phyloP scores from a whole-genome alignment of 2,113 vertebrate species.

The Leptobrachium leishanense region DNA sequence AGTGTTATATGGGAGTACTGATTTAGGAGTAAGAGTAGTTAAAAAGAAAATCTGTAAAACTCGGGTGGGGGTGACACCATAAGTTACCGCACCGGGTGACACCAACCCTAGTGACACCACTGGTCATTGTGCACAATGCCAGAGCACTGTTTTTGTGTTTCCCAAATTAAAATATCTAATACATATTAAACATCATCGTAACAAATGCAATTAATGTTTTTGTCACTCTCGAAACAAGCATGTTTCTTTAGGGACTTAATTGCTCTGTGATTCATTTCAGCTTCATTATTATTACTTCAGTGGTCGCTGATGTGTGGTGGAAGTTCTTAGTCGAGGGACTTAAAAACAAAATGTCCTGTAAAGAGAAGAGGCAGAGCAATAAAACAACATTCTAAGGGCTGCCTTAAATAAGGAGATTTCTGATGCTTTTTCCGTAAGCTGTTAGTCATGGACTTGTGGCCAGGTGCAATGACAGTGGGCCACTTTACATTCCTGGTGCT shows the following conservation, averaged over 20 bases:
- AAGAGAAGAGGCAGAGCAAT: slow-evolving; percentile 14
- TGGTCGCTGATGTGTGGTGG: background rate
- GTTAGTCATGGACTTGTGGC: background rate
- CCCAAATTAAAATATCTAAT: background rate
- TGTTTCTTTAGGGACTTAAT: slow-evolving; percentile 16
- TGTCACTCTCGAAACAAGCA: slow-evolving; percentile 21
- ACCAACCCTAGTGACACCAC: too few species aligned
- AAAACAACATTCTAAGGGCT: slow-evolving; percentile 9
- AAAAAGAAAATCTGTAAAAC: too few species aligned
- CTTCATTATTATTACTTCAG: slow-evolving; percentile 26
- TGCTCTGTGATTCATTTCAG: slow-evolving; percentile 9
- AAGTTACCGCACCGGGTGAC: too few species aligned
- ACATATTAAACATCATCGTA: background rate
- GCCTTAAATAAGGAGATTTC: background rate
- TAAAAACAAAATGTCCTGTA: slow-evolving; percentile 4
- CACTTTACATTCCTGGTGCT: background rate
- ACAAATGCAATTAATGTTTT: slow-evolving; percentile 41
- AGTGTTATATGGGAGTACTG: too few species aligned
- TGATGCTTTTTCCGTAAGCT: background rate
- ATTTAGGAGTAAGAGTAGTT: too few species aligned
- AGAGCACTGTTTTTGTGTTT: background rate
- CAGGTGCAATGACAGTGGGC: background rate
- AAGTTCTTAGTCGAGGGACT: slow-evolving; percentile 7
- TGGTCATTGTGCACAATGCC: too few species aligned
- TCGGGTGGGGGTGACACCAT: too few species aligned